Evolutionary conservation across 2,797 vertebrate genomes (phyloP).

Genomic region (Apogon hyalosoma): DNA sequence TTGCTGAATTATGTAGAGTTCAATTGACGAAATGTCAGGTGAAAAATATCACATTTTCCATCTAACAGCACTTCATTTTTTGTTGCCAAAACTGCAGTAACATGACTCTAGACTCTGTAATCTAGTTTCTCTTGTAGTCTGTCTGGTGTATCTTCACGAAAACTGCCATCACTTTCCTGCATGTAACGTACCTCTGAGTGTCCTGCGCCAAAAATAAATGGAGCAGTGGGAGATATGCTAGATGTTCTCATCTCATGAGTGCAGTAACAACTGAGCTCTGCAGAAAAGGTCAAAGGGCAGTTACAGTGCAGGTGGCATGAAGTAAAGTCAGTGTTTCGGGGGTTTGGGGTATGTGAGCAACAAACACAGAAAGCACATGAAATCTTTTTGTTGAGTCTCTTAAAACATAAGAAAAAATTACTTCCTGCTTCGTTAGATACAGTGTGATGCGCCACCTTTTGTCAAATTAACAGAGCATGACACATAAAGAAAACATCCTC

Average conservation of each 20-base stretch:
- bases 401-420: too few species aligned
- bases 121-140: slow-evolving; percentile 17
- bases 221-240: slow-evolving; percentile 38
- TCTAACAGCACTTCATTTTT: neutral
- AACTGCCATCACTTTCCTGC: slow-evolving; percentile 45
- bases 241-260: slow-evolving; percentile 41
- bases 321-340: too few species aligned
- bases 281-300: slow-evolving; percentile 44
- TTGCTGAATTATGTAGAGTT: too few species aligned
- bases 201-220: slow-evolving; percentile 62
- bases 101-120: slow-evolving; percentile 5
- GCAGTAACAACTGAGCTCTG: slow-evolving; percentile 22
- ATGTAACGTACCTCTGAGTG: slow-evolving; percentile 38
- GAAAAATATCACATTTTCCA: slow-evolving; percentile 3
- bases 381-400: neutral
- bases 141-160: slow-evolving; percentile 17
- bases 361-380: too few species aligned
- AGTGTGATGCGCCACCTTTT: neutral
- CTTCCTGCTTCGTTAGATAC: neutral
- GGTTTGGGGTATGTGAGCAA: too few species aligned
- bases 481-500: neutral
- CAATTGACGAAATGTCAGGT: neutral
- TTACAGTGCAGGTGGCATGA: neutral
- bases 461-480: neutral
- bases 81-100: neutral